Evolutionary conservation across 2,888 invertebrate species (phyloP).

Genomic region (Automeris io): DNA sequence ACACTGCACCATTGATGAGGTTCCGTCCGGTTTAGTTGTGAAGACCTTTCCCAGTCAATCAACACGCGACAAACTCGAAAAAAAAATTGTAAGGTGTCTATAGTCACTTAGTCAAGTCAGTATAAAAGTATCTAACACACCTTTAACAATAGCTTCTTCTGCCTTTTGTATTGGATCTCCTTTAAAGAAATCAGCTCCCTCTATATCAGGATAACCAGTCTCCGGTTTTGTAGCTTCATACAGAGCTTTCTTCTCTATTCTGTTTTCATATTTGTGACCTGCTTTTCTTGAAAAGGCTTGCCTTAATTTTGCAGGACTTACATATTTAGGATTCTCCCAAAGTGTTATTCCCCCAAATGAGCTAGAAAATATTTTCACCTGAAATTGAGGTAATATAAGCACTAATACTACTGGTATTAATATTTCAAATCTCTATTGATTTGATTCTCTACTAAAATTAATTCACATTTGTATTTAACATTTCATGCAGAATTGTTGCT

Average conservation of each 20-base stretch:
- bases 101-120: too few species aligned
- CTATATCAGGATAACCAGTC: slow-evolving; percentile 83
- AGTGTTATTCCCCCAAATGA: slow-evolving; percentile 95
- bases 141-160: slow-evolving; percentile 63
- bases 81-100: too few species aligned
- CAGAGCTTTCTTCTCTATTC: slow-evolving; percentile 87
- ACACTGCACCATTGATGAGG: too few species aligned
- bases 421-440: too few species aligned
- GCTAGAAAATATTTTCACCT: slow-evolving; percentile 95
- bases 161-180: slow-evolving; percentile 80
- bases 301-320: slow-evolving; percentile 92
- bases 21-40: too few species aligned
- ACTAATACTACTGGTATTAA: background rate
- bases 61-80: too few species aligned
- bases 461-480: too few species aligned
- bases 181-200: slow-evolving; percentile 85
- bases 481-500: too few species aligned
- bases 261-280: slow-evolving; percentile 86
- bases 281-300: slow-evolving; percentile 82
- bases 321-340: slow-evolving; percentile 95
- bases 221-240: slow-evolving; percentile 84
- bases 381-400: slow-evolving; percentile 49
- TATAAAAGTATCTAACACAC: slow-evolving; percentile 30
- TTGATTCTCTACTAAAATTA: too few species aligned
- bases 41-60: too few species aligned